phyloP scores from a whole-genome alignment of 37 sponge, comb jelly and placozoan species.

The Theonella swinhoei region DNA sequence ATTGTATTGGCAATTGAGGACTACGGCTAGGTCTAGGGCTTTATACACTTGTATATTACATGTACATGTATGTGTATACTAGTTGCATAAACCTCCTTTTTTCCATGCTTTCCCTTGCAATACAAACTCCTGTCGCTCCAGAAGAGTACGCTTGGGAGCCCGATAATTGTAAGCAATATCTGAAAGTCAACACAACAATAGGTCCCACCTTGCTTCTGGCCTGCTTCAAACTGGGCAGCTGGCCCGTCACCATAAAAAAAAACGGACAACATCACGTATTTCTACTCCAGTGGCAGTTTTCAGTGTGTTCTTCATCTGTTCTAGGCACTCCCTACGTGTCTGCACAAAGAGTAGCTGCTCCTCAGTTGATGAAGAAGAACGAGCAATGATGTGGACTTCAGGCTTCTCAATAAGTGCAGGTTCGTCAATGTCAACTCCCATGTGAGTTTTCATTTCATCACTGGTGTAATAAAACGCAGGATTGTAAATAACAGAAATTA shows the following conservation, averaged over 20 bases:
- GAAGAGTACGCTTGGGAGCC: not conserved
- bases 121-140: constrained; percentile 1
- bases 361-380: constrained; percentile 1
- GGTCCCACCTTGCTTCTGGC: constrained; percentile 14
- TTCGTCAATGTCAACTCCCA: constrained; percentile 10
- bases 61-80: not conserved
- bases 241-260: constrained; percentile 44
- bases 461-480: constrained; percentile 17
- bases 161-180: constrained; percentile 16
- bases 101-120: not conserved
- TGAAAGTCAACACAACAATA: constrained; percentile 26
- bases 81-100: not conserved
- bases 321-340: constrained; percentile 1
- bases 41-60: no score
- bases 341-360: not conserved
- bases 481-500: constrained; percentile 14
- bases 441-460: constrained; percentile 17
- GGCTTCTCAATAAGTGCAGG: constrained; percentile 6
- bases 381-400: constrained; percentile 14
- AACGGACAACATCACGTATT: not conserved
- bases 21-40: no score
- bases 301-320: no score
- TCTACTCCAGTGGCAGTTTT: not conserved
- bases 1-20: no score
- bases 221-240: constrained; percentile 36